A percentile compares a stretch with the other conserved stretches of the same genome.
These are phyloP conservation scores for Gephyroberyx darwinii DNA, from an alignment of 2,797 vertebrate species.

Conservation along the genomic window DNA sequence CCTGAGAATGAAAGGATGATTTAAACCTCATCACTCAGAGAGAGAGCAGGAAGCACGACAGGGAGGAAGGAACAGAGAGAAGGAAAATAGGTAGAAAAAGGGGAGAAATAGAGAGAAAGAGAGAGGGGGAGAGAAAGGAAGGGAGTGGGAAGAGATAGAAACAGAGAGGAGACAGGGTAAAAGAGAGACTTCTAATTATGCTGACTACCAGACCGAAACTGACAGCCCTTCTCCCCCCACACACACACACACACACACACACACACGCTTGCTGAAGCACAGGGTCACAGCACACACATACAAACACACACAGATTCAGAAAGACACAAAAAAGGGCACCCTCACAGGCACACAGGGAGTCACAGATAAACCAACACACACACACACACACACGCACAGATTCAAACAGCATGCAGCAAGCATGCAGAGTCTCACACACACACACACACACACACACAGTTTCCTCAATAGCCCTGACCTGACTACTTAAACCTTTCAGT, in stretches of 20 bases:
- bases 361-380: slow-evolving; percentile 2
- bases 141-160: not conserved
- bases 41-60: slow-evolving; percentile 1
- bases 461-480: slow-evolving; percentile 2
- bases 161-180: slow-evolving; percentile 47
- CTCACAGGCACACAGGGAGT: not conserved
- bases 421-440: not conserved
- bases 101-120: not conserved
- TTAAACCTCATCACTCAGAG: slow-evolving; percentile 75
- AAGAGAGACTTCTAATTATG: slow-evolving; percentile 79
- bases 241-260: slow-evolving; percentile 4
- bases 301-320: not conserved
- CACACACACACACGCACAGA: not conserved
- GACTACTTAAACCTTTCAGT: slow-evolving; percentile 32
- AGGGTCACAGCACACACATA: slow-evolving; percentile 18
- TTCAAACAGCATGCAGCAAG: not conserved
- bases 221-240: slow-evolving; percentile 61
- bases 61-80: not conserved
- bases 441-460: not conserved
- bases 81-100: no score
- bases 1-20: slow-evolving; percentile 70
- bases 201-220: slow-evolving; percentile 78
- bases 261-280: not conserved
- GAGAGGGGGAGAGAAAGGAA: slow-evolving; percentile 14
- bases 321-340: not conserved